Evolutionary conservation across 2,113 vertebrate species (phyloP), one percentile per base, ranked within the genome.

Genomic region (Mystacornis crossleyi): DNA sequence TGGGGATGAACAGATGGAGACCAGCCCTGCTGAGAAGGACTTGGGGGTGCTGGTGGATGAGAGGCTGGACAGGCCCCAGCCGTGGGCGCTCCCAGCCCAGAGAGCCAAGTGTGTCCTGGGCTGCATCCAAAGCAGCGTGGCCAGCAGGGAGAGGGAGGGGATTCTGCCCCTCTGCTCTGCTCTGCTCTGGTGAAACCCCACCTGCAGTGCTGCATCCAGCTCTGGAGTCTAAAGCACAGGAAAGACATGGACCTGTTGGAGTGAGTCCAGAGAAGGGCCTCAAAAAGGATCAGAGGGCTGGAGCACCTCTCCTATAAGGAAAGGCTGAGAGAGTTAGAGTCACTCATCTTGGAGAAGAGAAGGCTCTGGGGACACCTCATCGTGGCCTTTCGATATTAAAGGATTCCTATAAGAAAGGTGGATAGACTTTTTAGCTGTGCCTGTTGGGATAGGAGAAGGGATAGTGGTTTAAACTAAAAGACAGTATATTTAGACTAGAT

Each of bases 281-380:
- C 0, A 0, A 48, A 65, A 3, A 25, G 2, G 7, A 50, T 33
- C 1, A 24, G 33, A n/a, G 36, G 29, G 16, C 0, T 61, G 36
- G 9, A 85, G 1, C 9, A 51, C 8, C 17, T 60, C 6, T 69
- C 2, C 20, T 61, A 0, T 11, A 2, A 48, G 6, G 14, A 75
- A 25, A 48, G 34, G 6, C 29, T 31, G 54, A 31, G 40, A 54
- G 16, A 61, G 10, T 31, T 61, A 14, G 25, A 6, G 28, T 40
- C 25, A 21, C 19, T 67, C 6, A 25, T 20, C n/a, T 18, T 54
- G 40, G 36, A 29, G 34, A n/a, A 61, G 21, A 43, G 34, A 67
- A 61, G 70, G 34, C 25, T 54, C 14, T 1, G 1, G 7, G 34
- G 8, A 8, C 14, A 31, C 47, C 20, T 40, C 25, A 15, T 31